These are phyloP conservation scores for Procavia capensis DNA, from an alignment of 2,113 vertebrate genomes.

Conservation along the genomic window DNA sequence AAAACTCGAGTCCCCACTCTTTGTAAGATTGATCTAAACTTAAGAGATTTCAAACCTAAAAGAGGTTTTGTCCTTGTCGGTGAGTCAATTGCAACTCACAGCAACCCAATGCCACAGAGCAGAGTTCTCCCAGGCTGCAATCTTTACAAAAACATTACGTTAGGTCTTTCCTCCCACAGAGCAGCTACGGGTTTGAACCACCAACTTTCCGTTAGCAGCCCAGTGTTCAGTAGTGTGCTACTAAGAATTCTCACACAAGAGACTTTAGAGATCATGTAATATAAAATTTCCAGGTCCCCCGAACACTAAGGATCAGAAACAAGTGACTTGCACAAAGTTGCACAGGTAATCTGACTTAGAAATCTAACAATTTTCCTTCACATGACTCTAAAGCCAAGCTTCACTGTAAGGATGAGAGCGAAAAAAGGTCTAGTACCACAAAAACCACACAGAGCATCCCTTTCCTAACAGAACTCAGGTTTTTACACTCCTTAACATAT, in stretches of 20 bases:
- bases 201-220: too few species aligned
- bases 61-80: not conserved
- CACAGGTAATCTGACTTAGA: not conserved
- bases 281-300: not conserved
- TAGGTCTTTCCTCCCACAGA: too few species aligned
- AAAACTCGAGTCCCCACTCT: not conserved
- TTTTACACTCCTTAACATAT: not conserved
- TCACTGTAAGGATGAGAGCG: not conserved
- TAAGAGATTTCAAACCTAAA: not conserved
- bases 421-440: not conserved
- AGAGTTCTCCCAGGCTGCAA: too few species aligned
- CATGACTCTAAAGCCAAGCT: not conserved
- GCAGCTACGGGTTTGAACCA: too few species aligned
- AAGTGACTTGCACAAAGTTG: not conserved
- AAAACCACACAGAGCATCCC: not conserved
- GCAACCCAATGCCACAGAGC: too few species aligned
- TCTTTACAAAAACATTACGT: too few species aligned
- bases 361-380: not conserved
- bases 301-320: not conserved
- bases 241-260: not conserved
- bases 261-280: not conserved
- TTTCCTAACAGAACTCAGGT: not conserved
- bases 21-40: not conserved
- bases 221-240: too few species aligned
- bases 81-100: not conserved